Base-by-base conservation (phyloP, 2,888 invertebrate genomes). In the Agrochola lota region DNA sequence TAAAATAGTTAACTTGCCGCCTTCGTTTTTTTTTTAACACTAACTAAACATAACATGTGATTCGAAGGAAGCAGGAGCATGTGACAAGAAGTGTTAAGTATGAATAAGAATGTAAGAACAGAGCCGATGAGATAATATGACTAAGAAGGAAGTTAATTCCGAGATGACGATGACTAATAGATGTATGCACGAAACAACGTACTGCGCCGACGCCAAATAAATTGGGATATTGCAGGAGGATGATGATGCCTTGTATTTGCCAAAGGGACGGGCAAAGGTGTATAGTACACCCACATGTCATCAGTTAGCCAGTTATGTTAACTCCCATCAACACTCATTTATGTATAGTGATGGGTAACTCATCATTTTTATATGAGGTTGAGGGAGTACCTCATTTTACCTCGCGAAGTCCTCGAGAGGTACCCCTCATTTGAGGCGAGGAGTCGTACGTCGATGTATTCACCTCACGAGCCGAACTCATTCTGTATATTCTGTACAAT, bases 41-140 rank as follows among this genome's bases (percentile, higher is more conserved):
- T 55, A 11, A 1, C n/a, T 12, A 59, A 57, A 59, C 11, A 55
- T 52, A 35, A 68, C 52, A 69, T 26, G 35, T 49, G 49, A 26
- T 40, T 72, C 26, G 20, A 23, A 26, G 11, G 20, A 15, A 72
- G 8, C 67, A 35, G 3, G n/a, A 52, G 26, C 6, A 70, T 5
- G 40, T 49, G 15, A 12, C 11, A 17, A 46, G 1, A n/a, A 43
- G 20, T 26, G 6, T 46, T 67, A 68, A 69, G 49, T 49, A 35
- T 72, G 20, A 55, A 71, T 70, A 17, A 55, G 52, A 73, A 71
- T 55, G 23, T 71, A 30, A 52, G 40, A 26, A 55, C 52, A 55
- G 68, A 72, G 20, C 15, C 70, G 11, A 30, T 71, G 67, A 69
- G n/a, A 46, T n/a, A n/a, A 35, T 35, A 71, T 20, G 35, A 40